Evolutionary conservation across 1,140 invertebrate genomes (phyloP).

Genomic region (silkworm (Bombyx mori)): ASM3026992v2 NC_085111.1:12377501-12378000

Average conservation of each 20-base stretch:
- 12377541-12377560: constrained; percentile 98
- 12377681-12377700: constrained; percentile 26
- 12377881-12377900: too few relatives aligned
- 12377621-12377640: constrained; percentile 91
- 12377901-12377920: background rate
- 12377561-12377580: constrained; percentile 96
- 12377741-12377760: too few relatives aligned
- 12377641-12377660: constrained; percentile 92
- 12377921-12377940: background rate
- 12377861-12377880: too few relatives aligned
- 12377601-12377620: constrained; percentile 92
- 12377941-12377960: constrained; percentile 18
- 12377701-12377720: background rate
- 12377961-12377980: constrained; percentile 15
- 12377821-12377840: too few relatives aligned
- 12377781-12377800: too few relatives aligned
- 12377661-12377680: constrained; percentile 83
- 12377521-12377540: constrained; percentile 96
- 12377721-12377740: background rate
- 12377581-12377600: constrained; percentile 98
- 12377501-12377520: constrained; percentile 74
- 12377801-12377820: too few relatives aligned
- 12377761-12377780: too few relatives aligned
- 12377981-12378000: constrained; percentile 18
- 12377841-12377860: too few relatives aligned